A percentile compares a stretch with the other conserved stretches of the same genome.
Conservation (phyloP, 2,888 invertebrate genomes). For the Gortyna flavago region DNA sequence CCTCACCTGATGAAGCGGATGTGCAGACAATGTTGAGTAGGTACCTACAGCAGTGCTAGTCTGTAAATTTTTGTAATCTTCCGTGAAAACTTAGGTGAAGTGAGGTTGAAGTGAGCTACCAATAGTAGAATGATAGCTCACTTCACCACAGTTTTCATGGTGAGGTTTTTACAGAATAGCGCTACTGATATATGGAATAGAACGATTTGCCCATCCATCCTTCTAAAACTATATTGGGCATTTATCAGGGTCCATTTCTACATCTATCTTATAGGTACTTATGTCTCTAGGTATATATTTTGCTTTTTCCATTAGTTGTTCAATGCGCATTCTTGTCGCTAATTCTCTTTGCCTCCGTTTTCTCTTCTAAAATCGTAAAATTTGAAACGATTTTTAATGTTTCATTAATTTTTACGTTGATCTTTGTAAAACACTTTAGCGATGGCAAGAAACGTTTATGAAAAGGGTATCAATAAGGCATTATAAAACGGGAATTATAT, state of each 20-base stretch:
- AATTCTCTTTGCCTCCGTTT: neutral
- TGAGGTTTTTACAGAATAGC: neutral
- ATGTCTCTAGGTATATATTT: neutral
- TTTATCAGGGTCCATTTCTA: neutral
- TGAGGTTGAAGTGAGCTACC: neutral
- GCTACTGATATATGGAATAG: neutral
- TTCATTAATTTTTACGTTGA: neutral
- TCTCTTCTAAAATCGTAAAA: no score
- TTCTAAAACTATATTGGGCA: neutral
- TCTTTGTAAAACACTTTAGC: neutral
- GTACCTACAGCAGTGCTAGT: neutral
- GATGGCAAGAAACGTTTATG: no score
- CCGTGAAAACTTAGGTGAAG: neutral
- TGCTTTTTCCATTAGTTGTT: neutral
- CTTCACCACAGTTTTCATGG: neutral
- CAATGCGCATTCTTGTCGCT: neutral
- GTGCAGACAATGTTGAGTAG: neutral
- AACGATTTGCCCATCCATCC: neutral
- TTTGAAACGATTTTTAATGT: neutral
- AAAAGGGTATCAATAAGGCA: no score
- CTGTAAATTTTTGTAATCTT: neutral
- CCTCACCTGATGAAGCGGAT: constrained; percentile 11
- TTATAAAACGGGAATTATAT: no score
- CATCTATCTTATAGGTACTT: neutral
- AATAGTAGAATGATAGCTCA: neutral